A percentile compares a stretch with the other conserved stretches of the same genome.
These are phyloP conservation scores for Pipra filicauda DNA, from an alignment of 2,113 vertebrate species.

Conservation along the genomic window DNA sequence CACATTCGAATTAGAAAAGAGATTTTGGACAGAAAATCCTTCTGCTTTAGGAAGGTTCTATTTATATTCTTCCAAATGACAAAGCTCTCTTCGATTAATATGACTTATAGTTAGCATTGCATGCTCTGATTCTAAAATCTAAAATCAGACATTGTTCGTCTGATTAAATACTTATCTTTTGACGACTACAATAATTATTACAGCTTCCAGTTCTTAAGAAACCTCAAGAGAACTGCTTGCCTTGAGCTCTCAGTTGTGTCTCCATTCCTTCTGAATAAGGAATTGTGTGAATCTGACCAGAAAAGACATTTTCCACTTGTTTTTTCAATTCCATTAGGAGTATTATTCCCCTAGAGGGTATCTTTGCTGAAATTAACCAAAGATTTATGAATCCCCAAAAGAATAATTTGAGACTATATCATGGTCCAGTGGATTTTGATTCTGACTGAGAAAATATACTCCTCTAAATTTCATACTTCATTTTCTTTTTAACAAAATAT, in stretches of 20 bases:
- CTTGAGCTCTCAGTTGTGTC: not conserved
- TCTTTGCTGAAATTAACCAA: not conserved
- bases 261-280: not conserved
- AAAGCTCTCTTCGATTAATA: not conserved
- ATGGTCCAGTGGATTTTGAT: not conserved
- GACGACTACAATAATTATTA: constrained; percentile 7
- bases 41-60: not conserved
- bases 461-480: not conserved
- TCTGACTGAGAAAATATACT: not conserved
- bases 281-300: not conserved
- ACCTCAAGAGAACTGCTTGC: not conserved
- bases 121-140: not conserved
- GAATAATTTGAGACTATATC: not conserved
- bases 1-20: not conserved
- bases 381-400: not conserved
- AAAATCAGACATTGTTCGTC: not conserved
- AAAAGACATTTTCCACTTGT: constrained; percentile 3
- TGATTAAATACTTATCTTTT: not conserved
- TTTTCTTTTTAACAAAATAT: not conserved
- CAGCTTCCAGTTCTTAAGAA: not conserved
- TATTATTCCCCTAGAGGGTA: not conserved
- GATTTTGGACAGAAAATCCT: not conserved
- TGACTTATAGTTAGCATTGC: not conserved
- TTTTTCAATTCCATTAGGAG: not conserved
- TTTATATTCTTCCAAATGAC: not conserved